Evolutionary conservation across 2,113 vertebrate species (phyloP).

Genomic region (Sakesphorus luctuosus): DNA sequence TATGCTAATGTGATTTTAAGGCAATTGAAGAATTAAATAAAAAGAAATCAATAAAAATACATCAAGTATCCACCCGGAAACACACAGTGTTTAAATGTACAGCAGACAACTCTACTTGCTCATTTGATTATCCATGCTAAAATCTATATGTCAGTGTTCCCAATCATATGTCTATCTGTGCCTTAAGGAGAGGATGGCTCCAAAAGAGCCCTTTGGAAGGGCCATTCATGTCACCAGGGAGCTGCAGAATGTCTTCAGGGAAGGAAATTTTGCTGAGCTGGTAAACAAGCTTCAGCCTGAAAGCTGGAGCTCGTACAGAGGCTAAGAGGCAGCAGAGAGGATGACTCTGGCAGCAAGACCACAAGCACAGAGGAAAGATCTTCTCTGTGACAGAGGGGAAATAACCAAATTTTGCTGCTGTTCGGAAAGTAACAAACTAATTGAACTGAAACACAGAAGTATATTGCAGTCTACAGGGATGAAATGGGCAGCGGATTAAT

Average conservation of each 20-base stretch:
- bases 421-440: background rate
- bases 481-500: background rate
- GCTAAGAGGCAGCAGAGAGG: background rate
- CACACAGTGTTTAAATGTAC: background rate
- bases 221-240: background rate
- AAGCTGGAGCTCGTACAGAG: background rate
- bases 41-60: background rate
- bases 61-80: background rate
- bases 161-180: background rate
- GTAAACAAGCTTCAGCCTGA: rapidly evolving
- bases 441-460: background rate
- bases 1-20: background rate
- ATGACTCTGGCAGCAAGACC: background rate
- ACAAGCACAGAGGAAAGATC: background rate
- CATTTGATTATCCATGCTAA: background rate
- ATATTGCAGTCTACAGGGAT: background rate
- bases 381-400: background rate
- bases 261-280: background rate
- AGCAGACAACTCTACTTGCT: background rate
- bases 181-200: background rate
- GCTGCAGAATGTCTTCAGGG: background rate
- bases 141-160: background rate
- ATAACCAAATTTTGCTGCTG: background rate
- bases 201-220: background rate
- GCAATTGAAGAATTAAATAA: background rate